Evolutionary conservation across 2,888 invertebrate genomes (phyloP).

Genomic region (Ctenicera cuprea): DNA sequence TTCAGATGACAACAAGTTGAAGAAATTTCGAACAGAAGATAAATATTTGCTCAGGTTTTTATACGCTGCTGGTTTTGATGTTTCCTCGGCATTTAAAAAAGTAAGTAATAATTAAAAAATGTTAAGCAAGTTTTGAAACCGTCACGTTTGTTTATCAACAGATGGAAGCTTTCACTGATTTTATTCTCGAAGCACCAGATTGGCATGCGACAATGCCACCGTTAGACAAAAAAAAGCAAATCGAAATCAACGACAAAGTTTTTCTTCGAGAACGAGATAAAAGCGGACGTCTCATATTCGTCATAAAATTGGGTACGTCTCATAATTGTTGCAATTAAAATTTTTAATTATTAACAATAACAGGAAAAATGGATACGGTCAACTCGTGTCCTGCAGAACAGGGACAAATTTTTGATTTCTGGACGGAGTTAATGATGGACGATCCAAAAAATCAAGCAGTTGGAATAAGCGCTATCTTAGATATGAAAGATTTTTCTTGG

Average conservation of each 20-base stretch:
- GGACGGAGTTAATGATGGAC: constrained; percentile 68
- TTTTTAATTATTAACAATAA: neutral
- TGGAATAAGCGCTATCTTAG: constrained; percentile 69
- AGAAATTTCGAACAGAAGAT: constrained; percentile 65
- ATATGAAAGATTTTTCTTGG: constrained; percentile 65
- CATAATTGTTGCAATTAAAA: too few relatives aligned
- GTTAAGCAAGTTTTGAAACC: too few relatives aligned
- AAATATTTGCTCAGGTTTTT: constrained; percentile 66
- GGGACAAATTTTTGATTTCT: constrained; percentile 64
- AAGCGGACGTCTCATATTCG: constrained; percentile 67
- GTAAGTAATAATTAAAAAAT: too few relatives aligned
- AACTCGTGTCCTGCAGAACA: constrained; percentile 54
- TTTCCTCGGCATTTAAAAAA: constrained; percentile 65
- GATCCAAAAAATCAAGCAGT: constrained; percentile 63
- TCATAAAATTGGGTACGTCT: constrained; percentile 50
- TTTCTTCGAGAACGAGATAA: constrained; percentile 65
- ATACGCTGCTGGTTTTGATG: constrained; percentile 64
- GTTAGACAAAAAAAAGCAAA: constrained; percentile 59
- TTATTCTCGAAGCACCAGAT: constrained; percentile 64
- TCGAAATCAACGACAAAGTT: constrained; percentile 66
- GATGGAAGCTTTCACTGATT: constrained; percentile 66
- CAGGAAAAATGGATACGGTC: constrained; percentile 41
- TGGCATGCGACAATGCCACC: constrained; percentile 67
- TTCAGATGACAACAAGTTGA: constrained; percentile 61
- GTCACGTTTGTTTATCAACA: constrained; percentile 48